Evolutionary conservation across 2,797 vertebrate species (phyloP), one percentile per base, ranked within the genome.

Genomic region (Oophaga sylvatica): DNA sequence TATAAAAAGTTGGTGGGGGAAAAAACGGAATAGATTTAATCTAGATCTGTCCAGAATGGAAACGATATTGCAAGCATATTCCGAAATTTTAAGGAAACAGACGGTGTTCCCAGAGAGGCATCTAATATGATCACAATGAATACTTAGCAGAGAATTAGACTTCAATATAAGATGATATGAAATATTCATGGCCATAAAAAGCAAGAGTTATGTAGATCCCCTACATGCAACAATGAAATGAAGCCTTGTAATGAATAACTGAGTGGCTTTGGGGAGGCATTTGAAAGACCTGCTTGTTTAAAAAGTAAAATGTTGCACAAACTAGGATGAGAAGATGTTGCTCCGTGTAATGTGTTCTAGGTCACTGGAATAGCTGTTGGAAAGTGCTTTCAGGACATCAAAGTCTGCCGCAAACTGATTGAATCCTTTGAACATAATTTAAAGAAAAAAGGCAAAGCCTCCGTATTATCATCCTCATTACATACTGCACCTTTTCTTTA

Each of bases 241-340:
- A 89, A 89, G 63, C 84, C 84, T 89, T 89, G 84, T 89, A 89
- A 89, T 89, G 88, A 89, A 89, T 89, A 89, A 89, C 88, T 89
- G 83, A 89, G 84, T 83, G 87, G 84, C 88, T 89, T 31, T 83
- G 88, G 88, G 88, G 84, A 86, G 87, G 80, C 75, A 80, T 89
- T 65, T 87, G 80, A 89, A 89, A 89, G 84, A 85, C 78, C 45
- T 82, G 84, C 88, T 89, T 89, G 88, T 89, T 89, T 87, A 89
- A 89, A 89, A 89, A 89, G 88, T 89, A 89, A 86, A 89, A 89
- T 89, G 88, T 87, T 89, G 80, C 88, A 87, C 84, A 86, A 86
- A 89, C 84, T 83, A 77, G 67, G 84, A 89, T 86, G 75, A 79
- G 80, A 89, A 79, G 88, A 80, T 83, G 83, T 73, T 71, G 80